Percentiles rank a stretch among this genome's conserved stretches.
Conservation (phyloP, 2,113 vertebrate genomes). For the Neomonachus schauinslandi region DNA sequence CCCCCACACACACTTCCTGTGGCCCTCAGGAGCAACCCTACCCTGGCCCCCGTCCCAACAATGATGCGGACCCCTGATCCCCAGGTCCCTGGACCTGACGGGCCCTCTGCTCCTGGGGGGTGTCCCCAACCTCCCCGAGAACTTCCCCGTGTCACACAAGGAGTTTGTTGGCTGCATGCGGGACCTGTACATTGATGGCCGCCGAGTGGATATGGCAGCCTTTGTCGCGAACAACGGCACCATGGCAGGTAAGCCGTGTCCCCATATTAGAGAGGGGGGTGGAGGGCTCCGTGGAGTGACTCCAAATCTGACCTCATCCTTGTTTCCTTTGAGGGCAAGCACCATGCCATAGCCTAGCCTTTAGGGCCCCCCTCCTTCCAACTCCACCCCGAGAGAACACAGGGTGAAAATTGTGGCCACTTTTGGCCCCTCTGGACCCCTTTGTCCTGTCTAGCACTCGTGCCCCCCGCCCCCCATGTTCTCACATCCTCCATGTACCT, state of each 20-base stretch:
- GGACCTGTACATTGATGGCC: slow-evolving; percentile 96
- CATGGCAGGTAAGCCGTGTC: slow-evolving; percentile 87
- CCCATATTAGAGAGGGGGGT: background rate
- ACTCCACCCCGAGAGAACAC: background rate
- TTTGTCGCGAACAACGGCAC: slow-evolving; percentile 98
- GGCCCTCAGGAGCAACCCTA: slow-evolving; percentile 18
- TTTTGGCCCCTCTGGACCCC: background rate
- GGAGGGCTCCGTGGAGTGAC: background rate
- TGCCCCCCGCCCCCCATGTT: background rate
- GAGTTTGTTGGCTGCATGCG: slow-evolving; percentile 98
- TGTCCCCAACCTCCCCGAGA: slow-evolving; percentile 97
- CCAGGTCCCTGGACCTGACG: slow-evolving; percentile 97
- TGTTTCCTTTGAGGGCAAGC: background rate
- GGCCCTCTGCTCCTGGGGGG: slow-evolving; percentile 97
- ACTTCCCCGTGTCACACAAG: slow-evolving; percentile 94
- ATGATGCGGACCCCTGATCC: slow-evolving; percentile 64
- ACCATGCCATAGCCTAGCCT: background rate
- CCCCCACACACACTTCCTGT: background rate
- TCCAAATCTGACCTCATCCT: background rate
- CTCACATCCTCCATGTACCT: background rate
- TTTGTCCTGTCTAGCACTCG: background rate
- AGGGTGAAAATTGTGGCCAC: background rate
- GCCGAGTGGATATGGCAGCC: slow-evolving; percentile 93
- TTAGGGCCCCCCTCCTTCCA: background rate
- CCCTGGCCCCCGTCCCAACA: slow-evolving; percentile 30